A percentile compares a stretch with the other conserved stretches of the same genome.
These are phyloP conservation scores for Hydra vulgaris DNA, from an alignment of 30 jellyfish, hydroid and myxozoan species.

Conservation along the genomic window DNA sequence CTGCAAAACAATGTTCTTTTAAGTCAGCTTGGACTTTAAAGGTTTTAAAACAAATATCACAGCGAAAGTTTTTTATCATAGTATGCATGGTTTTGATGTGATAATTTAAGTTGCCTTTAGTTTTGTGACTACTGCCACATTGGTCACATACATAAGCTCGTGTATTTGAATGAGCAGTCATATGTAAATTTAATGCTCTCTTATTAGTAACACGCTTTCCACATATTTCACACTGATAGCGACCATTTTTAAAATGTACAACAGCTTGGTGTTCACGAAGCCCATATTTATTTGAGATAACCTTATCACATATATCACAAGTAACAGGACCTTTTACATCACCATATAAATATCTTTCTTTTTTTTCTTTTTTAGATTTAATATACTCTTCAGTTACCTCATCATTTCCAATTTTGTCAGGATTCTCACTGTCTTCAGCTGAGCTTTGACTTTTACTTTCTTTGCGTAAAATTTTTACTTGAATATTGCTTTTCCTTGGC, in stretches of 20 bases:
- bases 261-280: conserved; percentile 36
- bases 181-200: conserved; percentile 28
- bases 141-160: conserved; percentile 29
- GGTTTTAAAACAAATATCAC: conserved; percentile 35
- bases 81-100: conserved; percentile 46
- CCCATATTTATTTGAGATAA: conserved; percentile 32
- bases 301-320: conserved; percentile 36
- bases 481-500: background rate
- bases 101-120: conserved; percentile 30
- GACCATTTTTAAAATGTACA: conserved; percentile 35
- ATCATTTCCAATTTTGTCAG: background rate
- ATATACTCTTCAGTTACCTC: background rate
- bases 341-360: conserved; percentile 13
- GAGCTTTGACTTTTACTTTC: background rate
- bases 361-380: conserved; percentile 4
- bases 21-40: conserved; percentile 40
- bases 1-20: conserved; percentile 34
- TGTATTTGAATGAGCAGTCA: conserved; percentile 26
- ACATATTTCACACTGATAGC: conserved; percentile 31
- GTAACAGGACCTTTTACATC: conserved; percentile 38
- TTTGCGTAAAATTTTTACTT: background rate
- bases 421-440: background rate
- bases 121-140: conserved; percentile 41
- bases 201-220: conserved; percentile 37
- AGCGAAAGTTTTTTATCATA: conserved; percentile 36